These are phyloP conservation scores for Nycticebus coucang DNA, from an alignment of 2,113 vertebrate species.

Conservation along the genomic window DNA sequence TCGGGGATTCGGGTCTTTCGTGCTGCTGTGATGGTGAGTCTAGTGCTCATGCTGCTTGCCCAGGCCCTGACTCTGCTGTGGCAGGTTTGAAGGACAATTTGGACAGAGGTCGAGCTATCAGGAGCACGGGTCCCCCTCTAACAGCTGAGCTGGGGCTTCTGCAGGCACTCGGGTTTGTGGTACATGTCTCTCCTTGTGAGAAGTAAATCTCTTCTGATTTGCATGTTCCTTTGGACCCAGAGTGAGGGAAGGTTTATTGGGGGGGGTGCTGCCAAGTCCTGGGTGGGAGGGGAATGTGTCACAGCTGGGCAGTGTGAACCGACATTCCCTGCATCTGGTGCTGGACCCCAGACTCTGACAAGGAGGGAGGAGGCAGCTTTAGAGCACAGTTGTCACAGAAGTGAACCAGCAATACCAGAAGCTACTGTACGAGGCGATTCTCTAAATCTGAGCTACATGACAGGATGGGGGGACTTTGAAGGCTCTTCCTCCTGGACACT, in stretches of 20 bases:
- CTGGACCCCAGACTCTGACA: not conserved
- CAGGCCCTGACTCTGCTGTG: not conserved
- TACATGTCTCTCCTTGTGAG: rapidly evolving
- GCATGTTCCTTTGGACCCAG: not conserved
- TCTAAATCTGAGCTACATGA: rapidly evolving
- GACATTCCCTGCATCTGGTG: rapidly evolving
- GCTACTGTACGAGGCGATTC: rapidly evolving
- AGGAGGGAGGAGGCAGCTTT: not conserved
- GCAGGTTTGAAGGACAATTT: not conserved
- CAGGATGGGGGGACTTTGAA: not conserved
- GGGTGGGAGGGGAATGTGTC: rapidly evolving
- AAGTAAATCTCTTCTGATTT: not conserved
- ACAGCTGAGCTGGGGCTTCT: too few species aligned
- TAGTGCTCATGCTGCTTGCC: rapidly evolving
- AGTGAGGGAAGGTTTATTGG: not conserved
- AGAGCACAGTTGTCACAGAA: not conserved
- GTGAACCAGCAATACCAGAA: not conserved
- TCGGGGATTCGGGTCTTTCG: not conserved
- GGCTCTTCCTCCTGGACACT: too few species aligned
- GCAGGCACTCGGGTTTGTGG: rapidly evolving
- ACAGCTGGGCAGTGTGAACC: not conserved
- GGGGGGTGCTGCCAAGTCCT: not conserved
- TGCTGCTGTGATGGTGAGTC: not conserved
- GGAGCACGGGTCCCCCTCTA: not conserved
- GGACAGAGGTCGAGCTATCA: not conserved